Evolutionary conservation across 2,113 vertebrate species (phyloP), one percentile per base, ranked within the genome.

Genomic region (Numida meleagris): DNA sequence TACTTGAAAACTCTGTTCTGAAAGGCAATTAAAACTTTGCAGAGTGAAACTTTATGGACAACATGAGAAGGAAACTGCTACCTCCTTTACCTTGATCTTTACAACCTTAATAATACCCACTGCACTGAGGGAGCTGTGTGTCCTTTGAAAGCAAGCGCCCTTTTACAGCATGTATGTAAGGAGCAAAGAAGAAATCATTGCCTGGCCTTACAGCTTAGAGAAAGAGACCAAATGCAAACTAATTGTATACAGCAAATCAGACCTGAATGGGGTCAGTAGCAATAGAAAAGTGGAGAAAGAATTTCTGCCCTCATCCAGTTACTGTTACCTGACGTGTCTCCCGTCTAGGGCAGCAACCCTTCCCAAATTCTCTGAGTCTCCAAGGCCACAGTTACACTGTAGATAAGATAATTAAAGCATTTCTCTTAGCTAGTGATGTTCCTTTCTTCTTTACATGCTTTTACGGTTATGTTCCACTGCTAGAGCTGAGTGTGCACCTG

Each of bases 1-100:
- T 51, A 19, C 75, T 48, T 34, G 48, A 82, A n/a, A 34, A 57
- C 45, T 59, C 34, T 62, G 11, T 29, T 86, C 70, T 72, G 74
- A 96, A 95, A 92, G 20, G 25, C 48, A 86, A 83, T 95, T 95
- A 86, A 94, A 92, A 90, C 77, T 89, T 91, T 67, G 12, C 20
- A 31, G 14, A 38, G 58, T 57, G 51, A 88, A 93, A 84, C 68
- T 92, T 88, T 53, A 48, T 0, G 0, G 58, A 65, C 42, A 87
- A 11, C 33, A 29, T 1, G 2, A 24, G 74, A 94, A 94, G 29
- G 45, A 84, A 78, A 61, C 45, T 79, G 14, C 43, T 31, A 40
- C 14, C 36, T 92, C 19, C 34, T 90, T 76, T 80, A 71, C 65
- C 45, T 92, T 95, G 43, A 81, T 90, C 83, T 83, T 83, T 66